Base-by-base conservation (phyloP, 2,888 invertebrate species). In the Alentia gelatinosa region DNA sequence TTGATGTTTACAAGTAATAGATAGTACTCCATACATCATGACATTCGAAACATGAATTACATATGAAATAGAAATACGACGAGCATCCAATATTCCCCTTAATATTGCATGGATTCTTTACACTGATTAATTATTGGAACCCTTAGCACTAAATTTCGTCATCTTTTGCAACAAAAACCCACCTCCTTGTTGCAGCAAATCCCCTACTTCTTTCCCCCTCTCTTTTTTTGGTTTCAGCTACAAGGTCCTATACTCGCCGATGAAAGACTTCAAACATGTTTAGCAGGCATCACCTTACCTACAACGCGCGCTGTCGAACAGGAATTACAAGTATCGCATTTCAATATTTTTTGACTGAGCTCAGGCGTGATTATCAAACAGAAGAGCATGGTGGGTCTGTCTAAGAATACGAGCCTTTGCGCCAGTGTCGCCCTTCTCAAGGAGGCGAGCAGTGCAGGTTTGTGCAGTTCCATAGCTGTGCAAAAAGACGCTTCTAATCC, bases 321-420 rank as follows among this genome's bases (percentile, higher is more conserved):
- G 68, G 68, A 9, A 68, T 68, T 68, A 68, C 26, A 68, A 68
- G 68, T 68, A 68, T 68, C 68, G 33, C 68, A 68, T 68, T 68
- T 30, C 68, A 68, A 30, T 30, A 26, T 68, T 68, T 68, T 68
- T 68, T 30, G 30, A 5, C 26, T 30, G 12, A 68, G 68, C 68
- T 68, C 68, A 68, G 33, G 68, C 26, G 68, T 68, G 68, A 68
- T 68, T 68, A 68, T 30, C 68, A 68, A 68, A 68, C 68, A 68
- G 4, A 68, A 30, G n/a, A 68, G 68, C 68, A 26, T 30, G 12
- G 68, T 30, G 30, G 12, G n/a, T 26, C 68, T 1, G 68, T 68
- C 68, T 30, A 68, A 68, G 12, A 68, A 68, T 26, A 12, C 30
- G 68, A 68, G 68, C 68, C 30, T 9, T 68, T 68, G 30, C 30